Conservation (phyloP, 2,797 vertebrate species). For the Gallinago nigripennis region DNA sequence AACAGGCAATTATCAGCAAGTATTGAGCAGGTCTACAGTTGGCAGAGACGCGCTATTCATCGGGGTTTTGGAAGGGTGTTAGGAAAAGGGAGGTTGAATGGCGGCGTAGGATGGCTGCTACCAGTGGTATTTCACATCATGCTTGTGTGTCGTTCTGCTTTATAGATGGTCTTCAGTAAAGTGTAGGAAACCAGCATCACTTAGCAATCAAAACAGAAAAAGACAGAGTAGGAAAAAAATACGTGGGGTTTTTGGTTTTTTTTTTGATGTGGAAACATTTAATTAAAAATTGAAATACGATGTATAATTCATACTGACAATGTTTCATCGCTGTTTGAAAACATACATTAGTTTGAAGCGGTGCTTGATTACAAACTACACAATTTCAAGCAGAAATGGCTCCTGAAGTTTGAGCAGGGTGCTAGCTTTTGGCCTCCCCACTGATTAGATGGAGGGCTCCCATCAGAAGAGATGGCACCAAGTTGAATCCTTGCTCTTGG, state of each 20-base stretch:
- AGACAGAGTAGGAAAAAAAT: not conserved
- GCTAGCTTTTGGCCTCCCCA: not conserved
- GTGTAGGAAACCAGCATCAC: not conserved
- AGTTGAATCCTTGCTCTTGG: fast-evolving
- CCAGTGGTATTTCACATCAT: not conserved
- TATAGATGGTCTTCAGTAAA: not conserved
- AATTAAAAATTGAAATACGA: not conserved
- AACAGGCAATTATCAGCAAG: not conserved
- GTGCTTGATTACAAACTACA: not conserved
- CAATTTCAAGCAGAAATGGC: not conserved
- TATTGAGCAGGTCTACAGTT: not conserved
- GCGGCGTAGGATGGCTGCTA: not conserved
- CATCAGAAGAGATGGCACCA: not conserved
- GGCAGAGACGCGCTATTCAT: not conserved
- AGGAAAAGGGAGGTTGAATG: not conserved
- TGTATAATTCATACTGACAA: not conserved
- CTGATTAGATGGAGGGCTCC: not conserved
- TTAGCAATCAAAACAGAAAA: not conserved
- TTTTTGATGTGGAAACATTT: not conserved
- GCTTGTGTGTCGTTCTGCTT: fast-evolving
- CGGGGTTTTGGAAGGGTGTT: not conserved
- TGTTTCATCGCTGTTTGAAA: not conserved
- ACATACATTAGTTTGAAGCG: not conserved
- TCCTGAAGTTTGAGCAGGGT: not conserved
- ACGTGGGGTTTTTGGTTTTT: not conserved